Base-by-base conservation (phyloP, 92 coral and sea anemone species). In the Epizoanthus scotinus region DNA sequence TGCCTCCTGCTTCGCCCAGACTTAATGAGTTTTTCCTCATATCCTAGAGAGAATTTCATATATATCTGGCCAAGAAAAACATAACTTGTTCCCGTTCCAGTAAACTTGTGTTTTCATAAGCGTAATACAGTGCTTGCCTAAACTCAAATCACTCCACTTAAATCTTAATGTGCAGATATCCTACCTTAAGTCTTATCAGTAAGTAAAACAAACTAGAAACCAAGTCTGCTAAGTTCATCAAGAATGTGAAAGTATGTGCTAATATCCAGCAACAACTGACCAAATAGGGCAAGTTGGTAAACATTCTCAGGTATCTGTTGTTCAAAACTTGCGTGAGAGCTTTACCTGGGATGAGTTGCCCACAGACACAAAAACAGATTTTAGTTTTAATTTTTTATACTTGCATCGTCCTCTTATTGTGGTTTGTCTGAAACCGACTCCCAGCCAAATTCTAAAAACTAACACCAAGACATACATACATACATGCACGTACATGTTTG, bases 241-340 rank as follows among this genome's bases (percentile, higher is more conserved):
- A 42, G 58, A 21, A 19, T 21, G 25, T 8, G 20, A n/a, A 20
- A 8, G 49, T 69, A 8, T 42, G 47, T 64, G 56, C 28, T 69
- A 64, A 64, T 31, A 40, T 40, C 49, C 47, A 69, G 28, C 36
- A 64, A n/a, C 47, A 64, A 29, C 4, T 63, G 19, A 21, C 27
- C 67, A 63, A 63, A 63, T 63, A 60, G 27, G 9, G n/a, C 36
- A 34, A 14, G 40, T 10, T 24, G 22, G 44, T 64, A 64, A 20
- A 71, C 49, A 71, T 71, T 71, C 55, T 61, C 38, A 63, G 40
- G 73, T 26, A 27, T 52, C 57, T 71, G 34, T 8, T 12, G 78
- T 40, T 54, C 7, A 26, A 27, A 50, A 24, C 52, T 47, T 47
- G 52, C 52, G 52, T 47, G 52, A 13, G 15, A 12, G 52, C 52